Base-by-base conservation (phyloP, 2,888 invertebrate species). In the Nysson spinosus region DNA sequence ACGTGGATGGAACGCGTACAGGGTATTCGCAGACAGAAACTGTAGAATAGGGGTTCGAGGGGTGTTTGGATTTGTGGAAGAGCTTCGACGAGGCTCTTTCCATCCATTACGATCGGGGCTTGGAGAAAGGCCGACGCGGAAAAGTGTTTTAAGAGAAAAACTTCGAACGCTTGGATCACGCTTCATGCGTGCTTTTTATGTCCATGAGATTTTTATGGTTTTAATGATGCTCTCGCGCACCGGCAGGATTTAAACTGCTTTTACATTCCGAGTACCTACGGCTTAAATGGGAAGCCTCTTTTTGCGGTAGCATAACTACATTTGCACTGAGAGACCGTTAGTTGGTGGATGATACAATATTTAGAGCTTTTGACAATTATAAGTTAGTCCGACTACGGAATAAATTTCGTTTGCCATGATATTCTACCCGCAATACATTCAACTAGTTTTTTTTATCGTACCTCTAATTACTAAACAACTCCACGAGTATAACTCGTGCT, bases 81-180 rank as follows among this genome's bases (percentile, higher is more conserved):
- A 72, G 54, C 64, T 69, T 64, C 65, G 69, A 64, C 69, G 61
- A 64, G 69, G 69, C 69, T 54, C 69, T 75, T 74, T 74, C 64
- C 62, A 67, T 72, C 72, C 75, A 75, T 75, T 75, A 74, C 69
- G 69, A 51, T 44, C 67, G 42, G 46, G 26, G n/a, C n/a, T n/a
- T 28, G 58, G 24, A 42, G 61, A 52, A 57, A 56, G 64, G 51
- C 61, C 58, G 49, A 12, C 24, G 56, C 28, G 63, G 63, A 35
- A 67, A 70, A 73, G 63, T 65, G 67, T 68, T 74, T 65, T 74
- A 74, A 73, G n/a, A 58, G 68, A 73, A 62, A 65, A 62, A 65
- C 52, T 64, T 57, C 73, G 71, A 74, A 60, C 56, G 37, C 61
- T 47, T 12, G 49, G 47, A 63, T 54, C 55, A 35, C 35, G 37